Percentiles rank a stretch among this genome's conserved stretches.
These are phyloP conservation scores for Acipenser ruthenus DNA, from an alignment of 2,797 vertebrate species.

Conservation along the genomic window DNA sequence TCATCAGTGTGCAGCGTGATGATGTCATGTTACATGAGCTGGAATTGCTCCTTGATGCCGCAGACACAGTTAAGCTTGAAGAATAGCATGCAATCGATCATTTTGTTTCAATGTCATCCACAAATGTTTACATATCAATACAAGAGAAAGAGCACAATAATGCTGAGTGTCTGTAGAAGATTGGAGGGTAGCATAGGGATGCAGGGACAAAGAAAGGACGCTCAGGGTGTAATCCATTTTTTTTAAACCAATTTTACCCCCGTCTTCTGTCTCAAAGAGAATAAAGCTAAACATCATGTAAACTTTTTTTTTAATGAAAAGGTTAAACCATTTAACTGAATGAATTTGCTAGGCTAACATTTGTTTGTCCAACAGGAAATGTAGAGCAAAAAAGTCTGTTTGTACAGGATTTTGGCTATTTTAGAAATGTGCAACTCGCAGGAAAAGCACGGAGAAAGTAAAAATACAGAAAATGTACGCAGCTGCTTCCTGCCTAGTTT, in stretches of 20 bases:
- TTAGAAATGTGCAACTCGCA: constrained; percentile 34
- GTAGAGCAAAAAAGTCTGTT: constrained; percentile 50
- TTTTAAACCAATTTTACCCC: no score
- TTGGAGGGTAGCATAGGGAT: no score
- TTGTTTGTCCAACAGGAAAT: constrained; percentile 55
- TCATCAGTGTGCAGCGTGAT: constrained; percentile 58
- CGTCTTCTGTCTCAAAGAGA: no score
- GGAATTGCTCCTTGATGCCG: constrained; percentile 49
- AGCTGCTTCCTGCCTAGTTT: constrained; percentile 55
- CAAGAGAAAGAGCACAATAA: no score
- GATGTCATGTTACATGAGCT: constrained; percentile 58
- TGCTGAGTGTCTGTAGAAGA: no score
- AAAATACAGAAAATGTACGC: constrained; percentile 37
- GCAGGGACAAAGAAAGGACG: no score
- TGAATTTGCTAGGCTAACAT: constrained; percentile 30
- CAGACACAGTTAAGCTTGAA: constrained; percentile 24
- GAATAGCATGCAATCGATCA: constrained; percentile 54
- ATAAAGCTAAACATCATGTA: not conserved
- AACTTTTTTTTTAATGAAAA: constrained; percentile 20
- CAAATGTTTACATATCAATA: no score
- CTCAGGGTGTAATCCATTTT: no score
- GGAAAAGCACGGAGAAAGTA: constrained; percentile 45
- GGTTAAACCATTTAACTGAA: constrained; percentile 35
- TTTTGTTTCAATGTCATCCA: constrained; percentile 20
- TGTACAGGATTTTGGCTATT: constrained; percentile 55